phyloP scores from a whole-genome alignment of 92 coral and sea anemone genomes.

The Siderastrea radians region DNA sequence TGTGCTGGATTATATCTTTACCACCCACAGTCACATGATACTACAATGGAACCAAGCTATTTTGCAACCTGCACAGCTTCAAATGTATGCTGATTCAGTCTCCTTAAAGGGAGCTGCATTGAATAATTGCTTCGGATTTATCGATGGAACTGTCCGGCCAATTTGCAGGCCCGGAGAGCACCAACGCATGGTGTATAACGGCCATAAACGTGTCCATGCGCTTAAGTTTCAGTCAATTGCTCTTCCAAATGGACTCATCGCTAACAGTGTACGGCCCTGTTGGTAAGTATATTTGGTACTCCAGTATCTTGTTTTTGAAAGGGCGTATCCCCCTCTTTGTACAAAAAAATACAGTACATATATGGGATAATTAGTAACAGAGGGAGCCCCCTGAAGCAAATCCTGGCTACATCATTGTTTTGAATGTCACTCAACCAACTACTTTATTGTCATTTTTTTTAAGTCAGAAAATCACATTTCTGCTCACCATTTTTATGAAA shows the following conservation, averaged over 20 bases:
- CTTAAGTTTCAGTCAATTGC: slow-evolving; percentile 17
- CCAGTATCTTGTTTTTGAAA: slow-evolving; percentile 7
- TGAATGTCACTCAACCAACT: slow-evolving; percentile 33
- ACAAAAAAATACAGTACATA: slow-evolving; percentile 22
- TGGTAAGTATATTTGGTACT: slow-evolving; percentile 1
- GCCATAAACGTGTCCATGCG: no score
- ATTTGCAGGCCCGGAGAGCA: background rate
- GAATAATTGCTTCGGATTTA: slow-evolving; percentile 40
- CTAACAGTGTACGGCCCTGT: slow-evolving; percentile 32
- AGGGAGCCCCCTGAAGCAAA: slow-evolving; percentile 25
- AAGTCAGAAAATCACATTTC: slow-evolving; percentile 18
- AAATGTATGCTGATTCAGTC: slow-evolving; percentile 49
- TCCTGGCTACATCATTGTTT: slow-evolving; percentile 17
- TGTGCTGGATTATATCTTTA: slow-evolving; percentile 43
- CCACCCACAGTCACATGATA: slow-evolving; percentile 47
- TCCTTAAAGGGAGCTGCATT: slow-evolving; percentile 29
- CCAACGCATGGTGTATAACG: no score
- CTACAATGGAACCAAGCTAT: slow-evolving; percentile 44
- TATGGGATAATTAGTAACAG: slow-evolving; percentile 23
- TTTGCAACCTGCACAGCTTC: slow-evolving; percentile 43
- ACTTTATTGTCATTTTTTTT: slow-evolving; percentile 14
- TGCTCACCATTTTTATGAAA: slow-evolving; percentile 46
- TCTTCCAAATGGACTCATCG: slow-evolving; percentile 24
- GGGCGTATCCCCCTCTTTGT: background rate
- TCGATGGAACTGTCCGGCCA: slow-evolving; percentile 30